Conservation (phyloP, 2,888 invertebrate species). For the Eupsilia transversa region DNA sequence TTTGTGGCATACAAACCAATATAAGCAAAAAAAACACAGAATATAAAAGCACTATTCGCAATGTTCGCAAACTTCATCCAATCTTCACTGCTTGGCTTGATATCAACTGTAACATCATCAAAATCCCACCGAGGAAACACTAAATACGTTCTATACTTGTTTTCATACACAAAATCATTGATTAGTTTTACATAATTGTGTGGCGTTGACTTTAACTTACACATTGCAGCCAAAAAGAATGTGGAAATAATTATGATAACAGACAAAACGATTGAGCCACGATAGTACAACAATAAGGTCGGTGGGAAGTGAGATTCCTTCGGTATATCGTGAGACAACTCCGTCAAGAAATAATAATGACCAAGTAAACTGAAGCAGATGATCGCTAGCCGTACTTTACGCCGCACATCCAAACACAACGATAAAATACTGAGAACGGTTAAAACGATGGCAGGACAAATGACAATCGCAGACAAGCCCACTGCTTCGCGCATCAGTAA, state of each 20-base stretch:
- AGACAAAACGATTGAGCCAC: conserved; percentile 71
- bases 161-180: conserved; percentile 65
- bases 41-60: conserved; percentile 66
- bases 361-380: conserved; percentile 70
- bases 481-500: conserved; percentile 72
- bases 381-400: conserved; percentile 65
- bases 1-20: conserved; percentile 64
- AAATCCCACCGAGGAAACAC: conserved; percentile 69
- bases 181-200: conserved; percentile 62
- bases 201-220: conserved; percentile 54
- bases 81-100: conserved; percentile 37
- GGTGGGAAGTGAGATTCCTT: conserved; percentile 62
- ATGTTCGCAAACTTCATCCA: conserved; percentile 72
- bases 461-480: conserved; percentile 67
- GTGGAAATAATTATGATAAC: conserved; percentile 63
- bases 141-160: conserved; percentile 58
- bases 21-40: conserved; percentile 64
- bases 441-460: conserved; percentile 72
- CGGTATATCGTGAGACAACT: conserved; percentile 68
- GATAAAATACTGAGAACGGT: conserved; percentile 67
- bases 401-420: conserved; percentile 69
- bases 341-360: conserved; percentile 70
- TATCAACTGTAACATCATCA: conserved; percentile 32
- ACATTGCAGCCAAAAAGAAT: conserved; percentile 64
- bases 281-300: conserved; percentile 71